Percentiles rank a stretch among this genome's conserved stretches.
These are phyloP conservation scores for Acanthopleura granulata DNA, from an alignment of 2,888 invertebrate genomes.

Conservation along the genomic window DNA sequence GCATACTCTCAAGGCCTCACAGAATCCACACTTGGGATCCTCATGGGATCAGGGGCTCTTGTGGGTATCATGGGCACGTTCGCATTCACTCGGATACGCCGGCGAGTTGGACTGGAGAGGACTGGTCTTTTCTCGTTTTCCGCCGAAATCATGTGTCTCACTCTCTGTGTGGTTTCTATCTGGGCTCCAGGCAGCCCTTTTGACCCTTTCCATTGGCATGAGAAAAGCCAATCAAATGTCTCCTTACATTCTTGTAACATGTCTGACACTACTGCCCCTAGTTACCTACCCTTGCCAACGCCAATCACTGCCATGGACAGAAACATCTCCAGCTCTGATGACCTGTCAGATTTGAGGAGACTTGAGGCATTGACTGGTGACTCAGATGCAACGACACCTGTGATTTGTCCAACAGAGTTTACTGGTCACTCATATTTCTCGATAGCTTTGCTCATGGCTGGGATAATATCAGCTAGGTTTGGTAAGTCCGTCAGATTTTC, in stretches of 20 bases:
- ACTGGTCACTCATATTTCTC: slow-evolving; percentile 42
- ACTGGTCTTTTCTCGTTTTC: slow-evolving; percentile 52
- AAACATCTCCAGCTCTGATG: background rate
- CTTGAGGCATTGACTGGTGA: no score
- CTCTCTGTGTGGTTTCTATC: slow-evolving; percentile 68
- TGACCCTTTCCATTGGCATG: slow-evolving; percentile 35
- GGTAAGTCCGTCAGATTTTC: slow-evolving; percentile 50
- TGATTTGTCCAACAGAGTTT: background rate
- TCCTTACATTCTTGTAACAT: no score
- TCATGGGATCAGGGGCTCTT: slow-evolving; percentile 68
- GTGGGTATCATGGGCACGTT: slow-evolving; percentile 70
- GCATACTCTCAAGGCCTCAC: slow-evolving; percentile 66
- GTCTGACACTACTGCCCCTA: no score
- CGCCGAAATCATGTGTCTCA: slow-evolving; percentile 53
- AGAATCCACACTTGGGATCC: slow-evolving; percentile 65
- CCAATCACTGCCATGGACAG: background rate
- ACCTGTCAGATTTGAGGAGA: no score
- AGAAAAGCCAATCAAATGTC: background rate
- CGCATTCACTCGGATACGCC: slow-evolving; percentile 66
- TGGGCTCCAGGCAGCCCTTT: slow-evolving; percentile 71
- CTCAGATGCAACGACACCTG: background rate
- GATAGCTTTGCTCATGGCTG: slow-evolving; percentile 59
- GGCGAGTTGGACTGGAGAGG: slow-evolving; percentile 51
- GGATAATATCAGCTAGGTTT: slow-evolving; percentile 63
- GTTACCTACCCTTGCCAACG: no score